A percentile compares a stretch with the other conserved stretches of the same genome.
Conservation (phyloP, 2,797 vertebrate genomes). For the Melanotaenia trifasciata region DNA sequence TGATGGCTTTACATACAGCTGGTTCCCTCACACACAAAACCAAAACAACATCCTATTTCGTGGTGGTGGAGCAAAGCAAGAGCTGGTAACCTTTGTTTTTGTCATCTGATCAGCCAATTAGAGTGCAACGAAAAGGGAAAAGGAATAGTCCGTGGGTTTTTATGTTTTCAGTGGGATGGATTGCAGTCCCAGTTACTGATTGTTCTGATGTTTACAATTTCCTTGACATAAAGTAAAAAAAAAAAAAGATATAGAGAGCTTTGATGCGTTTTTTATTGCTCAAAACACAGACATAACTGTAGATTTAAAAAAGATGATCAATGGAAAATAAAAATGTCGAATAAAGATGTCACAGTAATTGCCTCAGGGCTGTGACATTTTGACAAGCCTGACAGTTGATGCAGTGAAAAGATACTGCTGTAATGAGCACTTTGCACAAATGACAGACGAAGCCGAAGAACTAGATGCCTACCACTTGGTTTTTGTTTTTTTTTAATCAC, state of each 20-base stretch:
- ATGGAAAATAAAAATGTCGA: background rate
- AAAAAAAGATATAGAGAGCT: background rate
- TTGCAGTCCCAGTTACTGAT: background rate
- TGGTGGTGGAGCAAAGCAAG: background rate
- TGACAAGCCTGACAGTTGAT: conserved; percentile 41
- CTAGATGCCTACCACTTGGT: background rate
- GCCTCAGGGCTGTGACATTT: conserved; percentile 23
- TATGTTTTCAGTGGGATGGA: conserved; percentile 4
- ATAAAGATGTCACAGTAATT: conserved; percentile 32
- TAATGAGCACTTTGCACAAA: conserved; percentile 36
- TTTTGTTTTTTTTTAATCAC: background rate
- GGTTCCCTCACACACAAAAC: conserved; percentile 2
- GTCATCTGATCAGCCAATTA: conserved; percentile 5
- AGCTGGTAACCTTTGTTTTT: background rate
- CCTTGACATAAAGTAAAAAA: background rate
- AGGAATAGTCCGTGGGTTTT: background rate
- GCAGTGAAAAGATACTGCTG: conserved; percentile 8
- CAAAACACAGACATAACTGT: background rate
- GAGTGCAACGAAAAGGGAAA: background rate
- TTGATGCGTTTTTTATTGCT: background rate
- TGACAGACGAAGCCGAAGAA: conserved; percentile 11
- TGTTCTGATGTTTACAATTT: background rate
- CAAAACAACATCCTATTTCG: background rate
- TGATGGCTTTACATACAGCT: background rate
- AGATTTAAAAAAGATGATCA: conserved; percentile 25